Evolutionary conservation across 2,113 vertebrate genomes (phyloP).

Genomic region (Eclectus roratus): DNA sequence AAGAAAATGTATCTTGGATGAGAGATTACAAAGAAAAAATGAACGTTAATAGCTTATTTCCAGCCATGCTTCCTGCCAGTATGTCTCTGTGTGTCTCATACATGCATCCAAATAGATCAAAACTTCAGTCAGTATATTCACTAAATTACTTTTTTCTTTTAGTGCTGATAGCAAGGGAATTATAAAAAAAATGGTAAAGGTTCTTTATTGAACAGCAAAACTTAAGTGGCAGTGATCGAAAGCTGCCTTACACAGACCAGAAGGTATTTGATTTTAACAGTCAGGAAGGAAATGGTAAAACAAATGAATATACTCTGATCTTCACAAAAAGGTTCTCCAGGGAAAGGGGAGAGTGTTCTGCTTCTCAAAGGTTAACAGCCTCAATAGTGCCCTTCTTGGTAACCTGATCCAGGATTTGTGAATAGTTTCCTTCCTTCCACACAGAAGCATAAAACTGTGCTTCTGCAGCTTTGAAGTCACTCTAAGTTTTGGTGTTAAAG

Average conservation of each 20-base stretch:
- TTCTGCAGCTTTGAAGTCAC: background rate
- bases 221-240: background rate
- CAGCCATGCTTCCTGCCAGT: background rate
- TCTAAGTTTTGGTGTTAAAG: background rate
- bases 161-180: background rate
- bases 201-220: background rate
- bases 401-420: background rate
- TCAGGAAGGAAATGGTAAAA: background rate
- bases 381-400: background rate
- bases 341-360: background rate
- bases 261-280: slow-evolving; percentile 22
- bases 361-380: background rate
- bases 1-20: background rate
- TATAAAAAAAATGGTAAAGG: background rate
- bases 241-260: background rate
- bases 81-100: background rate
- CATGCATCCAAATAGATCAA: background rate
- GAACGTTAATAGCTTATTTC: background rate
- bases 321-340: background rate
- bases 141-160: background rate
- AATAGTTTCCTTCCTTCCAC: background rate
- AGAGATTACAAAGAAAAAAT: slow-evolving; percentile 24
- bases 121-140: background rate
- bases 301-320: background rate
- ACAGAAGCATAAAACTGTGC: background rate